phyloP scores from a whole-genome alignment of 2,113 vertebrate species.

The Megatriorchis doriae region DNA sequence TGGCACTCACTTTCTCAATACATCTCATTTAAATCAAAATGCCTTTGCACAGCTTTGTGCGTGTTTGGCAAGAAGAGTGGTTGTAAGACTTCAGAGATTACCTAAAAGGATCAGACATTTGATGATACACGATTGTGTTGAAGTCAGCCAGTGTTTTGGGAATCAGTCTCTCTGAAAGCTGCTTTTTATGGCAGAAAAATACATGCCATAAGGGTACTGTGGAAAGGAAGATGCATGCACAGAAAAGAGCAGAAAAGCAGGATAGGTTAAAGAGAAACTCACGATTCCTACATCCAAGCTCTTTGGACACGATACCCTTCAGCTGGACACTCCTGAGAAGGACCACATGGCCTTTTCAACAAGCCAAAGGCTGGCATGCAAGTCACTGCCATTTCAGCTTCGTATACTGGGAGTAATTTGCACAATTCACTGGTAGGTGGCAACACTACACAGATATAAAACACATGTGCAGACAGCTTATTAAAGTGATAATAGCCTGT shows the following conservation, averaged over 20 bases:
- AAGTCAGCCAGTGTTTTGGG: not conserved
- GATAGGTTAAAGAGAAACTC: not conserved
- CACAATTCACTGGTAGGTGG: conserved; percentile 3
- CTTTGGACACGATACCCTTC: not conserved
- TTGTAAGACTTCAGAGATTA: rapidly evolving
- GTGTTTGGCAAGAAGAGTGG: not conserved
- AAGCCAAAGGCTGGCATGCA: not conserved
- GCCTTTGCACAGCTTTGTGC: not conserved
- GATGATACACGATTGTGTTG: rapidly evolving
- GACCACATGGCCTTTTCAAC: not conserved
- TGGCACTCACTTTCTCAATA: not conserved
- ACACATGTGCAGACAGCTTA: not conserved
- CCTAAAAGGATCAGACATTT: not conserved
- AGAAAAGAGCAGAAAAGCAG: not conserved
- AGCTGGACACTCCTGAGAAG: not conserved
- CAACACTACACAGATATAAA: not conserved
- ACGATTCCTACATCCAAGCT: not conserved
- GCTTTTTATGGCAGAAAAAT: not conserved
- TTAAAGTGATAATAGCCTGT: not conserved
- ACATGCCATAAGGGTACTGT: not conserved
- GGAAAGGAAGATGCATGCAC: not conserved
- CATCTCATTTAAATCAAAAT: not conserved
- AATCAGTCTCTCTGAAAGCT: not conserved
- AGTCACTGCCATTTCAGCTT: not conserved
- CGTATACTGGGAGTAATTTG: not conserved